Conservation (phyloP, 2,113 vertebrate species). For the Pedionomus torquatus region DNA sequence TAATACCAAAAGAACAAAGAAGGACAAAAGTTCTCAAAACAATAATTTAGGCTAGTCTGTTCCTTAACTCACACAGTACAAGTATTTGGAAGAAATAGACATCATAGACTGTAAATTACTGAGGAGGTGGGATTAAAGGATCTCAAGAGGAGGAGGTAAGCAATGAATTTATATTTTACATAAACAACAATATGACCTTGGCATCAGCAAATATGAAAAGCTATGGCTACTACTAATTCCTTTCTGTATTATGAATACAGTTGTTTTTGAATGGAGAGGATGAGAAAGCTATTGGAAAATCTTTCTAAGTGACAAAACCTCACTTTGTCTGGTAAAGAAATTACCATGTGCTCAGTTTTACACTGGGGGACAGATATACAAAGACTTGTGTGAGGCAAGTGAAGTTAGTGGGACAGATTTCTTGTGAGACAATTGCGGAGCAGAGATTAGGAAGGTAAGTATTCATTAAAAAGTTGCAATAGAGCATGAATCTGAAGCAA, state of each 20-base stretch:
- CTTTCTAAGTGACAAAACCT: not conserved
- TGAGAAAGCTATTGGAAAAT: not conserved
- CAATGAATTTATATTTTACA: not conserved
- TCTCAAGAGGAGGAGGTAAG: not conserved
- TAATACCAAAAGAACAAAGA: not conserved
- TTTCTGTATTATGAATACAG: not conserved
- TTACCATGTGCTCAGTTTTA: not conserved
- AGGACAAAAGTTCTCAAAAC: not conserved
- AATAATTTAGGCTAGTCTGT: not conserved
- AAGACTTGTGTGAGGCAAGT: fast-evolving
- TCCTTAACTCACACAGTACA: not conserved
- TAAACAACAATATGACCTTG: not conserved
- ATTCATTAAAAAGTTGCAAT: not conserved
- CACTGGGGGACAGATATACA: not conserved
- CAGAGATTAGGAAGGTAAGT: not conserved
- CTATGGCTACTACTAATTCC: not conserved
- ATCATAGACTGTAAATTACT: not conserved
- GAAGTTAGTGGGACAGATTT: not conserved
- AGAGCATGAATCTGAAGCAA: not conserved
- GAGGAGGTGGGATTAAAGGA: not conserved
- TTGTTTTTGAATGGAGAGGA: not conserved
- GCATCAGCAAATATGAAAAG: not conserved
- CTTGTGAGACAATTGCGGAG: not conserved
- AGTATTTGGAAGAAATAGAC: not conserved
- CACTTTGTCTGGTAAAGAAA: not conserved